Evolutionary conservation across 2,888 invertebrate species (phyloP).

Genomic region (Tanypteryx hageni): DNA sequence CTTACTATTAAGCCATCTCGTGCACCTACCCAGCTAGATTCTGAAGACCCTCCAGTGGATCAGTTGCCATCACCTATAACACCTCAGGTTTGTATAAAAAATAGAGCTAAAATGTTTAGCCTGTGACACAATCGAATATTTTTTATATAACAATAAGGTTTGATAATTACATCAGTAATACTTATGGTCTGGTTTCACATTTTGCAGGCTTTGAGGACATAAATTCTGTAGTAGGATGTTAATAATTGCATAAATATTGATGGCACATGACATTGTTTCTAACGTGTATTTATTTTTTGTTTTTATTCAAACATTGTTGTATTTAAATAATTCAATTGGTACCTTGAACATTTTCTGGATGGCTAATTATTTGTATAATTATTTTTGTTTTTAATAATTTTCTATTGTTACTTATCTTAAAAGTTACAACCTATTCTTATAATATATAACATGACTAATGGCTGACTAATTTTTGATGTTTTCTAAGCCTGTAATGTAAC

Average conservation of each 20-base stretch:
- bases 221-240: background rate
- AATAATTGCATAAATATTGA: background rate
- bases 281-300: background rate
- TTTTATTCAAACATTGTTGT: background rate
- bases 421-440: background rate
- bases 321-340: background rate
- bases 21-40: constrained; percentile 80
- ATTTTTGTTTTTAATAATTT: background rate
- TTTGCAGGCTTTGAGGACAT: constrained; percentile 45
- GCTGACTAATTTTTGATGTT: background rate
- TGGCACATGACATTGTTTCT: background rate
- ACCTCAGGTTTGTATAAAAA: constrained; percentile 74
- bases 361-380: background rate
- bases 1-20: constrained; percentile 82
- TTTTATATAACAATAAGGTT: background rate
- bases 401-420: background rate
- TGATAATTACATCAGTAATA: background rate
- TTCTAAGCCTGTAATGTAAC: background rate
- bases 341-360: background rate
- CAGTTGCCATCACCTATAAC: constrained; percentile 78
- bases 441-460: background rate
- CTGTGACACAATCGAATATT: background rate
- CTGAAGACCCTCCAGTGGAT: constrained; percentile 76
- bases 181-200: constrained; percentile 4
- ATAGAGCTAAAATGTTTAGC: background rate